Conservation (phyloP, 2,888 invertebrate species). For the Electrophaes corylata region DNA sequence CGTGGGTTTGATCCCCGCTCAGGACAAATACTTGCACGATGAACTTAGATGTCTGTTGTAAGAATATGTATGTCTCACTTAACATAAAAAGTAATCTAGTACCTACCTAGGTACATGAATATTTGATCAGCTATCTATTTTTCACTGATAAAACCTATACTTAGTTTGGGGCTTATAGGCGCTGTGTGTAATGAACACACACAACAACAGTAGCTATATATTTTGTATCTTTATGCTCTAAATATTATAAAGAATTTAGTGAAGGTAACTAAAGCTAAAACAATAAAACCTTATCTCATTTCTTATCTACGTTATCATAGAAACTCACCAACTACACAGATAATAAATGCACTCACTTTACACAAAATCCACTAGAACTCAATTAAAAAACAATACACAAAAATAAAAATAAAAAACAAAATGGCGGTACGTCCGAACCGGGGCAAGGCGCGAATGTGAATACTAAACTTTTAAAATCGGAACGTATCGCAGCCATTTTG, state of each 20-base stretch:
- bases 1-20: no score
- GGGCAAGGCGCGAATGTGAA: slow-evolving; percentile 67
- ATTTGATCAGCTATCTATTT: no score
- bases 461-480: slow-evolving; percentile 73
- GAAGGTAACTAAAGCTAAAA: neutral
- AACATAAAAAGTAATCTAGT: no score
- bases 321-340: slow-evolving; percentile 24
- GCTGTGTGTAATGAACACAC: neutral
- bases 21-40: no score
- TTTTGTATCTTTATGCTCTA: neutral
- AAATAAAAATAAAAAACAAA: slow-evolving; percentile 50
- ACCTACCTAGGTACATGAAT: no score
- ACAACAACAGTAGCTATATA: neutral
- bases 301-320: neutral
- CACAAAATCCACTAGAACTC: slow-evolving; percentile 9
- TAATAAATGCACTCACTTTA: slow-evolving; percentile 17
- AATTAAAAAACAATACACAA: slow-evolving; percentile 30
- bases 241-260: neutral
- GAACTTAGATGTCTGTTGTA: no score
- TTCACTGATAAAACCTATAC: no score
- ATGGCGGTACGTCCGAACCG: slow-evolving; percentile 56
- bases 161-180: no score
- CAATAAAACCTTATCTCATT: neutral
- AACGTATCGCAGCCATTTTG: slow-evolving; percentile 52
- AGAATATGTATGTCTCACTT: no score